Evolutionary conservation across 2,888 invertebrate species (phyloP).

Genomic region (Chymomyza fuscimana): DNA sequence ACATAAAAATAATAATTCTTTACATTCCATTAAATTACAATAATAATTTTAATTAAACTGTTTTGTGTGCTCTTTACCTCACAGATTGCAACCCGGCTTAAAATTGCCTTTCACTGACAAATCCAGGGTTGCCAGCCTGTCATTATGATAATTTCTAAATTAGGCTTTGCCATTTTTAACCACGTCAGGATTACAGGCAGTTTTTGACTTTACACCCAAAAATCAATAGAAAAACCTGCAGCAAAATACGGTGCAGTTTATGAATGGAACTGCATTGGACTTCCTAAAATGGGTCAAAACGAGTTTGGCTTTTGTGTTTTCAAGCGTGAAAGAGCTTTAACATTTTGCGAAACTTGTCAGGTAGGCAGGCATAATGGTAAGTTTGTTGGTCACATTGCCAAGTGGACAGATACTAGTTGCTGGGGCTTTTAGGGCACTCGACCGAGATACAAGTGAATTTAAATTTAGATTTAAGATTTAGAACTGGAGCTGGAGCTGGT

Average conservation of each 20-base stretch:
- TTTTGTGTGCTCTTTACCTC: conserved; percentile 63
- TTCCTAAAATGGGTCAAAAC: not conserved
- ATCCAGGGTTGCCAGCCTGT: not conserved
- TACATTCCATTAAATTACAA: conserved; percentile 73
- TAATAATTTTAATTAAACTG: conserved; percentile 73
- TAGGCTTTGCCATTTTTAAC: conserved; percentile 38
- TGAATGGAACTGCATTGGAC: conserved; percentile 42
- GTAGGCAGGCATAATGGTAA: not conserved
- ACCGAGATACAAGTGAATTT: not conserved
- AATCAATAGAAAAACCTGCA: conserved; percentile 37
- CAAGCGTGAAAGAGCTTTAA: not conserved
- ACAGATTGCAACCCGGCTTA: conserved; percentile 35
- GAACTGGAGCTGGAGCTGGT: not conserved
- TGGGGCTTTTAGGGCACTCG: not conserved
- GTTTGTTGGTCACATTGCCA: not conserved
- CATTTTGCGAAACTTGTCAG: not conserved
- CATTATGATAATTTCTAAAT: conserved; percentile 56
- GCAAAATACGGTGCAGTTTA: conserved; percentile 11
- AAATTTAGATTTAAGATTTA: not conserved
- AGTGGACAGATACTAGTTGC: not conserved
- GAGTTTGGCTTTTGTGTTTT: not conserved
- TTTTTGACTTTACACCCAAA: conserved; percentile 30
- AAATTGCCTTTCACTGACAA: not conserved
- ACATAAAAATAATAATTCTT: conserved; percentile 70
- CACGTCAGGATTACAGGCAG: not conserved